These are phyloP conservation scores for Tenualosa thibaudeaui DNA, from an alignment of 2,797 vertebrate genomes.

Conservation along the genomic window DNA sequence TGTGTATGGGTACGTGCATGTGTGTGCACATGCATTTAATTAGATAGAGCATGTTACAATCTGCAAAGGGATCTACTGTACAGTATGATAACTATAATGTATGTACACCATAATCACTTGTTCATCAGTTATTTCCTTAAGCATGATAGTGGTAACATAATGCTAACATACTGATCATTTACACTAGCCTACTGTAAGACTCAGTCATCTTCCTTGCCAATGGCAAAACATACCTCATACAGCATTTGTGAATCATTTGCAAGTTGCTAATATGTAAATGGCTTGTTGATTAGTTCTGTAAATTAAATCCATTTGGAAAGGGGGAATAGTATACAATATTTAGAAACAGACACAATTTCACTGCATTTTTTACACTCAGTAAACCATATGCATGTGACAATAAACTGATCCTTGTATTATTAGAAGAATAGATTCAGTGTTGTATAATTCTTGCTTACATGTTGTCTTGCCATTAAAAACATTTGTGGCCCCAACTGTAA, in stretches of 20 bases:
- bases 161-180: background rate
- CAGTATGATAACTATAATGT: background rate
- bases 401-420: background rate
- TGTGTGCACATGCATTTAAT: constrained; percentile 26
- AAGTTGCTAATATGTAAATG: background rate
- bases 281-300: background rate
- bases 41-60: constrained; percentile 17
- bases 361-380: too few species aligned
- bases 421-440: background rate
- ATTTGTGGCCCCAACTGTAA: background rate
- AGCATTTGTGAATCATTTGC: background rate
- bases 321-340: too few species aligned
- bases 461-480: background rate
- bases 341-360: too few species aligned
- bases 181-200: background rate
- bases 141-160: background rate
- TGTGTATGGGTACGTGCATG: constrained; percentile 26
- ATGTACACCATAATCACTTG: background rate
- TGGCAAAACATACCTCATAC: background rate
- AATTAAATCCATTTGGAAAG: background rate
- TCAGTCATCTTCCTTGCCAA: background rate
- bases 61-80: constrained; percentile 16
- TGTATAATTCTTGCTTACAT: background rate
- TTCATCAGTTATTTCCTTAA: background rate
- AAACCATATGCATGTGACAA: too few species aligned